phyloP scores from a whole-genome alignment of 2,797 vertebrate species.

The Garrulus glandarius region DNA sequence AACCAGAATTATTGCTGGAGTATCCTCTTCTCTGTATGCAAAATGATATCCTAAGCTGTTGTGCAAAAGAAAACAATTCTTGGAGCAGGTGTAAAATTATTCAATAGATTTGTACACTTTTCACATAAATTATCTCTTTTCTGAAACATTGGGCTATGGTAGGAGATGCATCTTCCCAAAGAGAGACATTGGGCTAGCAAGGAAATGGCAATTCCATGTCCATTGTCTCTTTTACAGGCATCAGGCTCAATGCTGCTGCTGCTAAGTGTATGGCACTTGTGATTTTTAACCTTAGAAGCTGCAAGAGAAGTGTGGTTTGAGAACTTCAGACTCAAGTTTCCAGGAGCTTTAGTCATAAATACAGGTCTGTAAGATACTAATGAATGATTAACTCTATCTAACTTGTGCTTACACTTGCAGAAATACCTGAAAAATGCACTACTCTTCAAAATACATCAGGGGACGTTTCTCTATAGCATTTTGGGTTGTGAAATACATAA shows the following conservation, averaged over 20 bases:
- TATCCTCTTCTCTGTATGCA: background rate
- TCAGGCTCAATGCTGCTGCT: background rate
- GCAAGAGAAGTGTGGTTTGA: background rate
- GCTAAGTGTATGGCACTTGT: background rate
- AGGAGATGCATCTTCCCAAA: background rate
- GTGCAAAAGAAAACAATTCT: background rate
- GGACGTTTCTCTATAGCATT: background rate
- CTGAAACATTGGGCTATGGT: background rate
- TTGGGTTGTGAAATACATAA: background rate
- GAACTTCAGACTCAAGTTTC: slow-evolving; percentile 61
- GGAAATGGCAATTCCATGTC: slow-evolving; percentile 1
- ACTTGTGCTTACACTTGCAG: slow-evolving; percentile 19
- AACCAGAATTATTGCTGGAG: background rate
- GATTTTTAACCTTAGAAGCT: background rate
- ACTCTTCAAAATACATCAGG: background rate
- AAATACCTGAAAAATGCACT: slow-evolving; percentile 68
- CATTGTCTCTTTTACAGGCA: slow-evolving; percentile 4
- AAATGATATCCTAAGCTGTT: background rate
- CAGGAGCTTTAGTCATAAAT: slow-evolving; percentile 57
- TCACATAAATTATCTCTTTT: background rate
- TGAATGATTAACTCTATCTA: slow-evolving; percentile 40
- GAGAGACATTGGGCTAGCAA: background rate
- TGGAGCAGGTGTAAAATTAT: background rate
- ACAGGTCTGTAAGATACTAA: slow-evolving; percentile 54
- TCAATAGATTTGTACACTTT: background rate